Evolutionary conservation across 2,113 vertebrate species (phyloP).

Genomic region (Melanostigma gelatinosum): DNA sequence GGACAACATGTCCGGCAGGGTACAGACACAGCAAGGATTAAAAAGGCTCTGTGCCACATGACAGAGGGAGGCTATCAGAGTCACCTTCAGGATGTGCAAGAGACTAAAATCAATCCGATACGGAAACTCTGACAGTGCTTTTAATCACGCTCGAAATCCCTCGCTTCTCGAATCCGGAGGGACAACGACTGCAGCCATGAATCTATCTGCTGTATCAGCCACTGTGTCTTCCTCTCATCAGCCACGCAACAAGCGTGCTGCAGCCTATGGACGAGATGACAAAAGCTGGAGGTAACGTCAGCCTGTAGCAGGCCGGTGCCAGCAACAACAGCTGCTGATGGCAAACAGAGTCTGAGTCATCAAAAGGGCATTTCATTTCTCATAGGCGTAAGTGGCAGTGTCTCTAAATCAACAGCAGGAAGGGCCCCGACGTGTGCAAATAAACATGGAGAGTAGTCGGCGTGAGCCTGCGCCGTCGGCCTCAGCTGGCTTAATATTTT

Average conservation of each 20-base stretch:
- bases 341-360: slow-evolving; percentile 77
- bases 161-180: slow-evolving; percentile 51
- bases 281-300: slow-evolving; percentile 65
- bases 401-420: slow-evolving; percentile 82
- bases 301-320: slow-evolving; percentile 44
- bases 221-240: slow-evolving; percentile 38
- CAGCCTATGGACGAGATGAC: slow-evolving; percentile 42
- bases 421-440: slow-evolving; percentile 76
- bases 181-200: slow-evolving; percentile 35
- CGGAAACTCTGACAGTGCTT: slow-evolving; percentile 64
- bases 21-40: slow-evolving; percentile 63
- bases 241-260: slow-evolving; percentile 45
- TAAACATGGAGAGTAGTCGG: slow-evolving; percentile 74
- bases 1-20: slow-evolving; percentile 63
- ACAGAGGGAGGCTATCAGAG: slow-evolving; percentile 49
- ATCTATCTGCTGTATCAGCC: slow-evolving; percentile 43
- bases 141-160: slow-evolving; percentile 72
- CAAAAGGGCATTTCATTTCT: slow-evolving; percentile 76
- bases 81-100: slow-evolving; percentile 78
- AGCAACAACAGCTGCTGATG: slow-evolving; percentile 76
- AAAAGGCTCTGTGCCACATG: slow-evolving; percentile 55
- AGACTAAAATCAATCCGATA: slow-evolving; percentile 72
- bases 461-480: slow-evolving; percentile 49
- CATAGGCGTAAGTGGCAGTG: slow-evolving; percentile 75
- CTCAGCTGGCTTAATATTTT: slow-evolving; percentile 57